Base-by-base conservation (phyloP, 1,140 invertebrate species). In the Andrena cerasifolii region DNA sequence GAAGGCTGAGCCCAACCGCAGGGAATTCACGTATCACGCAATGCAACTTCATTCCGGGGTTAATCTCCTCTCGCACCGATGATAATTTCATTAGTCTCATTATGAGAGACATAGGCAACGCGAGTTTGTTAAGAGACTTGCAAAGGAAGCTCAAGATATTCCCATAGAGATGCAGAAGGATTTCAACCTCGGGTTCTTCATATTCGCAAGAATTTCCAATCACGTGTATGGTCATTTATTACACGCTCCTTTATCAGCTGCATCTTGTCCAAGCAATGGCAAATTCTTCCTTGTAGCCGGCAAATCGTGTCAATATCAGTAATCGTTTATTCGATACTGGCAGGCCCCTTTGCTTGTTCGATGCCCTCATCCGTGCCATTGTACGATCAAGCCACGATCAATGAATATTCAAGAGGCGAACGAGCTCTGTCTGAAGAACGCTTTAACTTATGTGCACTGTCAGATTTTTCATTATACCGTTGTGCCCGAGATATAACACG, bases 21-120 rank as follows among this genome's bases (percentile, higher is more conserved):
- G 87, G 79, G 84, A 87, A 89, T 89, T 87, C 71, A 53, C 76
- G 78, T 87, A 87, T 88, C 85, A 89, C 88, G 88, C 88, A 77
- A 90, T 66, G 67, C 24, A 43, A 49, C 63, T 85, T 58, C 79
- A 80, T 87, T 84, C 45, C 70, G 87, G 84, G 85, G 86, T 88
- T 90, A 89, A 90, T 72, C 87, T 85, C 80, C 84, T 89, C 86
- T 88, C 77, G 73, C 82, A 72, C 79, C 66, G 80, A 79, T 36
- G 81, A 79, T 89, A 82, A 89, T 88, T 88, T 80, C 68, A 85
- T 89, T 89, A 89, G 84, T 84, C 62, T 51, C 43, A 56, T 75
- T 40, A 70, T 18, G n/a, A 26, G n/a, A 28, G 28, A 61, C 28
- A 10, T 21, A 6, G 18, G 24, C 24, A 3, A 21, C 10, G 10